These are phyloP conservation scores for Drosophila aldrichi DNA, from an alignment of 2,888 invertebrate genomes.

Conservation along the genomic window DNA sequence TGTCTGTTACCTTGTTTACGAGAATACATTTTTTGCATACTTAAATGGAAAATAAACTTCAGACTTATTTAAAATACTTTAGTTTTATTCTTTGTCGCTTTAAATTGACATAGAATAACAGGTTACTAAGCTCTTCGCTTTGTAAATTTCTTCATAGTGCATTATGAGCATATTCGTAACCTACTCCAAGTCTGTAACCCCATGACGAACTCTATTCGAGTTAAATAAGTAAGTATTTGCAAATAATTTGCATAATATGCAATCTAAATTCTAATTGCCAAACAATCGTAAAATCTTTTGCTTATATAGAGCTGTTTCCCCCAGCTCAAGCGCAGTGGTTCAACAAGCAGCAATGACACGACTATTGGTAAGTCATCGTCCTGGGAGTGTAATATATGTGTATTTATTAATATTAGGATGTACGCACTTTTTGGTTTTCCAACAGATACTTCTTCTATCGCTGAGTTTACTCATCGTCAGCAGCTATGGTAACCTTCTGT, in stretches of 20 bases:
- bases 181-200: not conserved
- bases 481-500: conserved; percentile 16
- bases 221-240: not conserved
- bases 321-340: not conserved
- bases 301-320: conserved; percentile 24
- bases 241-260: conserved; percentile 33
- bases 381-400: not conserved
- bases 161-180: not conserved
- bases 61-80: not conserved
- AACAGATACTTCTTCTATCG: conserved; percentile 37
- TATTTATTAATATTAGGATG: not conserved
- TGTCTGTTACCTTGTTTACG: not conserved
- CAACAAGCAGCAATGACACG: conserved; percentile 21
- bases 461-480: conserved; percentile 37
- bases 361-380: conserved; percentile 32
- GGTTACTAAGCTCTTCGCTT: not conserved
- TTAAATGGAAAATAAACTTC: not conserved
- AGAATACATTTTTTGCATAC: not conserved
- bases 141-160: not conserved
- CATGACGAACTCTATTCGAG: not conserved
- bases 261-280: conserved; percentile 44
- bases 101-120: not conserved
- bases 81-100: not conserved
- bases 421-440: not conserved
- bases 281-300: not conserved